Evolutionary conservation across 1,140 invertebrate genomes (phyloP).

Genomic region (Drosophila nasuta): DNA sequence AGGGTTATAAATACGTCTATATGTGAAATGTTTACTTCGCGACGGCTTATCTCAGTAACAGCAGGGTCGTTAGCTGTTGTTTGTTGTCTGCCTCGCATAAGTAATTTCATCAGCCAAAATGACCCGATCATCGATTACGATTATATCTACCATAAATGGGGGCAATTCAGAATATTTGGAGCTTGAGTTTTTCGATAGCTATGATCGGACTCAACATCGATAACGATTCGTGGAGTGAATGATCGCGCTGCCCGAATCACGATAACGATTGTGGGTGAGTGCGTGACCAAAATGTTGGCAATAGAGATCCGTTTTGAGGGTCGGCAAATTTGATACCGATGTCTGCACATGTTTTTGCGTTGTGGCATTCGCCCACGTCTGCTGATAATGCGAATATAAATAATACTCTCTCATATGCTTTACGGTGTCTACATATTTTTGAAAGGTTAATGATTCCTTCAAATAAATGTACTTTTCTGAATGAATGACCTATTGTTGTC

Average conservation of each 20-base stretch:
- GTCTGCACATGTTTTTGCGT: neutral
- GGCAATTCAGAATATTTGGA: too few relatives aligned
- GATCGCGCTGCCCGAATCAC: neutral
- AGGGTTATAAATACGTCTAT: conserved; percentile 32
- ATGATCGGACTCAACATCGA: neutral
- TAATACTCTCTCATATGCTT: conserved; percentile 5
- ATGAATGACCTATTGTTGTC: too few relatives aligned
- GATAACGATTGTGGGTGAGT: neutral
- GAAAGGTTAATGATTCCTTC: conserved; percentile 13
- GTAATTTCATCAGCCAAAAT: conserved; percentile 17
- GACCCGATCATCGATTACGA: neutral
- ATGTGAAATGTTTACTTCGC: conserved; percentile 29
- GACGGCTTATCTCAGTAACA: neutral
- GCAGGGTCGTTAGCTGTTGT: conserved; percentile 19
- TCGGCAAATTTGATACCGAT: neutral
- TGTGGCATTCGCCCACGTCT: conserved; percentile 10
- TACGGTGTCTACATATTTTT: neutral
- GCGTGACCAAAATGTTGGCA: conserved; percentile 1
- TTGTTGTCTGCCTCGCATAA: conserved; percentile 14
- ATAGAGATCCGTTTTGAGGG: conserved; percentile 2
- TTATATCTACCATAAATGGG: neutral
- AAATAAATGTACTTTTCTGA: neutral
- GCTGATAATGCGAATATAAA: conserved; percentile 9
- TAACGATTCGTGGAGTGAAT: neutral
- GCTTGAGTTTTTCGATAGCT: neutral